phyloP scores from a whole-genome alignment of 2,888 invertebrate genomes.

The Acanthococcus lagerstroemiae region DNA sequence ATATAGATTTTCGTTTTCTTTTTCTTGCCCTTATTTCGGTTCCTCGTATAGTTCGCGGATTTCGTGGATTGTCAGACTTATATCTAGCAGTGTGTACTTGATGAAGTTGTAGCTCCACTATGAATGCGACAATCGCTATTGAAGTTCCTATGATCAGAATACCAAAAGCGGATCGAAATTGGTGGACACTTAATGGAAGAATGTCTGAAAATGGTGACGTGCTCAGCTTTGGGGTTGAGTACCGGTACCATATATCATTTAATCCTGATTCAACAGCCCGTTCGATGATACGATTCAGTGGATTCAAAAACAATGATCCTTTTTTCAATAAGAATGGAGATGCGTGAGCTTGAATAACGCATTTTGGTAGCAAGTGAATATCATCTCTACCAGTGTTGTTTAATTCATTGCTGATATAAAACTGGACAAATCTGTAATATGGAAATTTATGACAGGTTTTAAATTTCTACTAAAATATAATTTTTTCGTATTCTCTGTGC shows the following conservation, averaged over 20 bases:
- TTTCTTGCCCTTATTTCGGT: too few relatives aligned
- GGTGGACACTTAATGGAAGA: conserved; percentile 9
- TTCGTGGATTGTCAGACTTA: too few relatives aligned
- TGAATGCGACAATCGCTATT: neutral
- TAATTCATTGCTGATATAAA: conserved; percentile 18
- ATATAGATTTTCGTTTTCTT: too few relatives aligned
- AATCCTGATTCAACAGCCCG: conserved; percentile 19
- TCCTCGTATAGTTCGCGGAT: too few relatives aligned
- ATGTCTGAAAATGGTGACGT: neutral
- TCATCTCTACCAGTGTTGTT: conserved; percentile 7
- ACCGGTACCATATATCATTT: conserved; percentile 16
- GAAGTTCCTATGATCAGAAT: conserved; percentile 4
- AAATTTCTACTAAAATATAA: too few relatives aligned
- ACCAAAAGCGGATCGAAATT: conserved; percentile 8
- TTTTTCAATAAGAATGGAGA: conserved; percentile 23
- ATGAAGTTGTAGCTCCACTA: neutral
- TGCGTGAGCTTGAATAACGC: conserved; percentile 27
- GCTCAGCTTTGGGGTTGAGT: conserved; percentile 21
- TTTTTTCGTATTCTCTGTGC: too few relatives aligned
- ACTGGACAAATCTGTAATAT: conserved; percentile 16
- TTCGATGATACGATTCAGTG: conserved; percentile 9
- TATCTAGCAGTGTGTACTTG: too few relatives aligned
- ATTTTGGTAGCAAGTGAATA: conserved; percentile 21
- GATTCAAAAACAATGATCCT: conserved; percentile 10
- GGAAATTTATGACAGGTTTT: too few relatives aligned